These are phyloP conservation scores for Siniperca scherzeri DNA, from an alignment of 2,797 vertebrate genomes.

Conservation along the genomic window DNA sequence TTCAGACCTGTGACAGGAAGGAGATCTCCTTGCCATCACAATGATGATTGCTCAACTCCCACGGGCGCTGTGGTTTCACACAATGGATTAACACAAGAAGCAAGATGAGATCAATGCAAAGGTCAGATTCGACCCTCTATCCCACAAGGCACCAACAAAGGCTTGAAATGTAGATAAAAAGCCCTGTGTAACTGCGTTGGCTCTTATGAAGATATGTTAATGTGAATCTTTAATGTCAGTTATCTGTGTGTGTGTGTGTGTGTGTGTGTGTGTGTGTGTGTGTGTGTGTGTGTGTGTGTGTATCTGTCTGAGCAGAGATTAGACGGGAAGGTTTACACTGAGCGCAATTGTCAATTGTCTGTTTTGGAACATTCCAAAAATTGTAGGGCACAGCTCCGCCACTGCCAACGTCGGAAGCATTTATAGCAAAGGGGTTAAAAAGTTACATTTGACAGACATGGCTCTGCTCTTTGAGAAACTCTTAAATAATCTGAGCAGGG, in stretches of 20 bases:
- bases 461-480: too few relatives aligned
- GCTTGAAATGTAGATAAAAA: conserved; percentile 21
- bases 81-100: conserved; percentile 37
- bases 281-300: background rate
- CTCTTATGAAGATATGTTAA: background rate
- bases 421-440: too few relatives aligned
- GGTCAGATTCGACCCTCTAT: conserved; percentile 48
- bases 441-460: too few relatives aligned
- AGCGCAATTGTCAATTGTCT: too few relatives aligned
- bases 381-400: too few relatives aligned
- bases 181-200: background rate
- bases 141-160: conserved; percentile 14
- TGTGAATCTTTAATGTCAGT: conserved; percentile 10
- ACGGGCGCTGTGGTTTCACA: conserved; percentile 21
- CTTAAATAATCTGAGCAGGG: too few relatives aligned
- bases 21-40: background rate
- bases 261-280: too few relatives aligned
- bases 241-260: background rate
- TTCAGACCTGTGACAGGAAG: conserved; percentile 32
- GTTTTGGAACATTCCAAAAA: too few relatives aligned
- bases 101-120: conserved; percentile 49
- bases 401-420: too few relatives aligned
- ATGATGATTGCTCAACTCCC: conserved; percentile 60
- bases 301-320: conserved; percentile 7
- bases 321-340: too few relatives aligned